Base-by-base conservation (phyloP, 2,888 invertebrate species). In the Rhopalosiphum nymphaeae region DNA sequence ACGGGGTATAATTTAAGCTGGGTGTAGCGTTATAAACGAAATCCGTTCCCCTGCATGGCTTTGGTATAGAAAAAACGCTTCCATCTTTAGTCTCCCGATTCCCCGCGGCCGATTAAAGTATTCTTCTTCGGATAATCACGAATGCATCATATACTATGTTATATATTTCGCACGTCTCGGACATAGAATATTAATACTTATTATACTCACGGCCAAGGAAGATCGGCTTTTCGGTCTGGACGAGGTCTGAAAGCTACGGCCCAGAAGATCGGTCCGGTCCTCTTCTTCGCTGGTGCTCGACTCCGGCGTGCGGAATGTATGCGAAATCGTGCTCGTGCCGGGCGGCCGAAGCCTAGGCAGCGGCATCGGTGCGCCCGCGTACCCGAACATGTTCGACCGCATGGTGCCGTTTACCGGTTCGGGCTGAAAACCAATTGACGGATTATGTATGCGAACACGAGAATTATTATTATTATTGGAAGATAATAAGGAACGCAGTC, bases 211-310 rank as follows among this genome's bases (percentile, higher is more conserved):
- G 94, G 97, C 97, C 95, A 97, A 96, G 87, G 97, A 97, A 49
- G 98, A 97, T 94, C 98, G 96, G 94, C 98, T 98, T 96, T 98
- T 98, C 44, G 98, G 98, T 94, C 98, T 96, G 0, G 98, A 98
- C 95, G 98, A 98, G 95, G 98, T 98, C 95, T 97, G 97, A 95
- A 97, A 97, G 95, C 97, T 97, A 95, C 97, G 96, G 87, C 95
- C 96, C 85, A 98, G 96, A 86, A 98, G 96, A 95, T 98, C 98
- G 1, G 97, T 97, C 95, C 98, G 96, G 96, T 98, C 98, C 95
- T 98, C 97, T 95, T 96, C 96, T 95, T 96, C 95, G 95, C 96
- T 94, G 95, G 96, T 94, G 95, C 96, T 95, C 95, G 96, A 94
- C 96, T 95, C 95, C n/a, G 95, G 95, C 29, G 95, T 95, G 86